Evolutionary conservation across 2,888 invertebrate species (phyloP).

Genomic region (Nephrotoma flavescens): DNA sequence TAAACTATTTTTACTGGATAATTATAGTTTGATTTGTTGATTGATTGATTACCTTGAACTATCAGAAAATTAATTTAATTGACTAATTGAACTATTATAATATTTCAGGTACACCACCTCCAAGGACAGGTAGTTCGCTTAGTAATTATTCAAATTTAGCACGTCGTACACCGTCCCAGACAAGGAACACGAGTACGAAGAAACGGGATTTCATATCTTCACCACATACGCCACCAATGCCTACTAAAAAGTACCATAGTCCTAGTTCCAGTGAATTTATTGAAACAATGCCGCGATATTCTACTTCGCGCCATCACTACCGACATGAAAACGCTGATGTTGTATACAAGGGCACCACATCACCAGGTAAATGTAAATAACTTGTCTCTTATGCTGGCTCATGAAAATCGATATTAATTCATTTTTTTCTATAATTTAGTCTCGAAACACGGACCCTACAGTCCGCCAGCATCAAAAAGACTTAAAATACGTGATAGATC

Average conservation of each 20-base stretch:
- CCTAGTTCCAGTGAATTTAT: slow-evolving; percentile 14
- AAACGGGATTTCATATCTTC: slow-evolving; percentile 18
- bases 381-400: too few species aligned
- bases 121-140: slow-evolving; percentile 24
- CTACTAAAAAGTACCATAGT: slow-evolving; percentile 13
- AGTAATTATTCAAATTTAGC: slow-evolving; percentile 3
- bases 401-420: neutral
- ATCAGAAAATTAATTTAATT: neutral
- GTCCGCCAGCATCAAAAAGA: slow-evolving; percentile 26
- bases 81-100: neutral
- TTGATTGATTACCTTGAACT: neutral
- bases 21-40: neutral
- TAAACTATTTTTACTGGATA: neutral
- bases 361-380: slow-evolving; percentile 17
- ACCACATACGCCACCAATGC: slow-evolving; percentile 31
- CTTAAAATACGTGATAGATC: slow-evolving; percentile 21
- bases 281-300: neutral
- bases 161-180: slow-evolving; percentile 15
- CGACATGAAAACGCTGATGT: slow-evolving; percentile 17
- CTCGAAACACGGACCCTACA: slow-evolving; percentile 20
- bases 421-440: slow-evolving; percentile 15
- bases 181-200: slow-evolving; percentile 17
- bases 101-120: slow-evolving; percentile 25
- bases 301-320: slow-evolving; percentile 19
- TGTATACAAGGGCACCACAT: slow-evolving; percentile 14